Conservation (phyloP, 1,140 invertebrate genomes). For the Cataglyphis hispanica region DNA sequence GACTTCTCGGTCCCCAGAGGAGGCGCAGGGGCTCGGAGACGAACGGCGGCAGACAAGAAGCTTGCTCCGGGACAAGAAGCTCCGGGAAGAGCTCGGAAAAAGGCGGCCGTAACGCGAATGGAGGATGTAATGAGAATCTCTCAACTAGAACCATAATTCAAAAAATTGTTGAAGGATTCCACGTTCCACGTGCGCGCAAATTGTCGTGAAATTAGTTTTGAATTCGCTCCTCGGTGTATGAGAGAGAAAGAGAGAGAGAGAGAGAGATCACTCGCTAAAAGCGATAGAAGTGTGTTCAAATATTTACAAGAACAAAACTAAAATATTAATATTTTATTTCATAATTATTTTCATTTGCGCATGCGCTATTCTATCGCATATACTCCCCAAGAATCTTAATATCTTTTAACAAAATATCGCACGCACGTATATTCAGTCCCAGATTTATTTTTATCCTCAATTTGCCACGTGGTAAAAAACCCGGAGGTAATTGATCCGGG, state of each 20-base stretch:
- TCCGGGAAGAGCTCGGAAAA: constrained; percentile 58
- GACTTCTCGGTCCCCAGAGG: constrained; percentile 61
- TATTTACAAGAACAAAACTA: constrained; percentile 44
- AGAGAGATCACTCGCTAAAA: not conserved
- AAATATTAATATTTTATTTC: constrained; percentile 25
- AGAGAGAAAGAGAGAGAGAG: too few species aligned
- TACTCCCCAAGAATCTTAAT: not conserved
- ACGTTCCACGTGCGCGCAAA: constrained; percentile 68
- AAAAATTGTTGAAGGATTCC: constrained; percentile 58
- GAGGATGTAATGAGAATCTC: constrained; percentile 60
- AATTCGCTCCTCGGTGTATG: constrained; percentile 43
- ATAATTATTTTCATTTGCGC: not conserved
- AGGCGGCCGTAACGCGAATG: constrained; percentile 60
- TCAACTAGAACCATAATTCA: constrained; percentile 44
- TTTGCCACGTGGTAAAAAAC: constrained; percentile 51
- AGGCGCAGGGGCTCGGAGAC: constrained; percentile 54
- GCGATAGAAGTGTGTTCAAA: constrained; percentile 27
- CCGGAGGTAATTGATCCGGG: constrained; percentile 56
- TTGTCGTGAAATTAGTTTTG: constrained; percentile 82
- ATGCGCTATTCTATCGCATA: not conserved
- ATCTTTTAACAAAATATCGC: not conserved
- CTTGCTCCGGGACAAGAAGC: constrained; percentile 62
- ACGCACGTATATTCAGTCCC: constrained; percentile 2
- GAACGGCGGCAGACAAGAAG: constrained; percentile 58
- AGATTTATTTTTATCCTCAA: constrained; percentile 51